Conservation (phyloP, 2,888 invertebrate genomes). For the Philaethria dido region DNA sequence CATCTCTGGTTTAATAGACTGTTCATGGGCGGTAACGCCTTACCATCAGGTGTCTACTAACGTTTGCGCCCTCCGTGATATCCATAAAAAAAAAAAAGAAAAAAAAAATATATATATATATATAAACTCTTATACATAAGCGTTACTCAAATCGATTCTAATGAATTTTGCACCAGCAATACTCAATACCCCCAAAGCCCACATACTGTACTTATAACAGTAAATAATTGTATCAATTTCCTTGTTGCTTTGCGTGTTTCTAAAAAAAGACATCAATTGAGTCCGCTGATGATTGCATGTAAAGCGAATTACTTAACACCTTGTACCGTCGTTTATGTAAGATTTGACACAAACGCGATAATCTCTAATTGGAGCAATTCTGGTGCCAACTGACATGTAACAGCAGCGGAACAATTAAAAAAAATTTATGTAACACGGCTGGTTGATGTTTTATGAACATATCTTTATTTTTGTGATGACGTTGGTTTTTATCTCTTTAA, state of each 20-base stretch:
- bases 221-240: conserved; percentile 43
- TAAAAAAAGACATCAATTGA: conserved; percentile 41
- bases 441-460: not conserved
- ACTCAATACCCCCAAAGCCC: no score
- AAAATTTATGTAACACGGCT: conserved; percentile 7
- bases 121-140: no score
- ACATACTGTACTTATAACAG: conserved; percentile 25
- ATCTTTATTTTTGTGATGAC: not conserved
- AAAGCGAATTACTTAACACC: conserved; percentile 48
- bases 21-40: no score
- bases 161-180: no score
- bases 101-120: no score
- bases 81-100: no score
- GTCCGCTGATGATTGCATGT: conserved; percentile 44
- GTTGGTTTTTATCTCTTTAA: not conserved
- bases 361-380: conserved; percentile 41
- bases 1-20: no score
- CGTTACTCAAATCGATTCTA: no score
- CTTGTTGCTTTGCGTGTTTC: conserved; percentile 44
- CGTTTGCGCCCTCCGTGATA: no score
- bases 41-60: no score
- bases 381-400: conserved; percentile 34
- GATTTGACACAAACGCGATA: conserved; percentile 47
- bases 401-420: conserved; percentile 17
- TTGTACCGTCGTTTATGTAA: conserved; percentile 42